Base-by-base conservation (phyloP, 2,888 invertebrate genomes). In the Troides oblongomaculatus region DNA sequence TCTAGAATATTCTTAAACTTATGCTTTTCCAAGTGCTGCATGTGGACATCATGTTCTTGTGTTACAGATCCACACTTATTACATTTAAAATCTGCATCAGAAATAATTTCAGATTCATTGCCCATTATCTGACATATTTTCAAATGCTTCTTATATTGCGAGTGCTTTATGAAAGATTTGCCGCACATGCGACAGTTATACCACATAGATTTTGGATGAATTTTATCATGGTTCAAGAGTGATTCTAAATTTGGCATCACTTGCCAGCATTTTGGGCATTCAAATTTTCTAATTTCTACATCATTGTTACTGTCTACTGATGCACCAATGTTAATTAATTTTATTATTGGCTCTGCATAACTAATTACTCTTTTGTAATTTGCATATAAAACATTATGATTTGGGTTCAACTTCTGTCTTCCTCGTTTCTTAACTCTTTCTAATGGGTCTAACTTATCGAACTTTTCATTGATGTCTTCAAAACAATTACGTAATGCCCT, bases 11-110 rank as follows among this genome's bases (percentile, higher is more conserved):
- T 80, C 74, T 86, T 85, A 69, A 92, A 92, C 66, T 87, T 88
- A 74, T 92, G 92, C 72, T 90, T 92, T 61, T 92, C 92, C 23
- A 88, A 74, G 75, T 92, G 92, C 56, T 86, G 86, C 30, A 90
- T 76, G 75, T 88, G 87, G 25, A 78, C 64, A 2, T 78, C 76
- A 14, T 84, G 81, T 61, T 77, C 78, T 1, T 80, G 77, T 12
- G 73, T 83, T 0, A 66, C 60, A 5, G 75, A 66, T 0, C 82
- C 83, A 73, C 92, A 92, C 61, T 80, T 76, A 0, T 76, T 81
- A 57, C 92, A 92, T 72, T 78, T 77, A 72, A 86, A 90, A 36
- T 76, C 74, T 8, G 74, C 72, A 0, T 61, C 66, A n/a, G 18
- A 46, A 10, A 53, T 60, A 21, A 59, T 14, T 17, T 60, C 63